Evolutionary conservation across 2,113 vertebrate species (phyloP), one percentile per base, ranked within the genome.

Genomic region (Elephas maximus): DNA sequence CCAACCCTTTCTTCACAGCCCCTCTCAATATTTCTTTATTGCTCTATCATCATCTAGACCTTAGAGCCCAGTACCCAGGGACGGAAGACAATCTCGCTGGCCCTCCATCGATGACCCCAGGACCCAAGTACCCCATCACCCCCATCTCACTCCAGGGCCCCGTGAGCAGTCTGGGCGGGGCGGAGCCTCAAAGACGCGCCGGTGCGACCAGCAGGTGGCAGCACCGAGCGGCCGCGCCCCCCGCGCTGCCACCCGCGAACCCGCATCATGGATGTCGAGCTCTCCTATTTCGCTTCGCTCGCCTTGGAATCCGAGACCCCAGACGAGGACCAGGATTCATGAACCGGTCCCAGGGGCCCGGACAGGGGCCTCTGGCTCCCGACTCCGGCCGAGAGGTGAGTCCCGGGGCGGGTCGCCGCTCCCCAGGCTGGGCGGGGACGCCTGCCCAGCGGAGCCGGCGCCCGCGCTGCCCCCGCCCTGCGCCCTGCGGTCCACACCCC

Each of bases 131-230:
- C 18, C 57, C 33, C 33, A 8, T 57, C 20, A 11, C 33, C 12
- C 8, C 63, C 41, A 51, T 48, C 81, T 15, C 30, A 9, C 21
- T 60, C 92, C 67, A 30, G 9, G 45, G 17, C 44, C 65, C 69
- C 5, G 26, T 3, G 63, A 20, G 65, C 3, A 33, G 63, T 86
- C 71, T 15, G 4, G 15, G 73, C 45, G 77, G 96, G 97, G 97
- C 97, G 97, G 97, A 69, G 95, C 94, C 88, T 95, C 53, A 44
- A 67, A 45, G 28, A n/a, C 62, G 81, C 86, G 92, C 89, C 53
- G 8, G 90, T 77, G 81, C 91, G 91, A 80, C 98, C 98, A 63
- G 96, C 95, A 98, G 98, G 97, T 96, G 98, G 98, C 98, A 87
- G 57, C 53, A 63, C 92, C 81, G 73, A 69, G 89, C 77, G 48